Conservation (phyloP, 2,797 vertebrate species). For the Pogonophryne albipinna region DNA sequence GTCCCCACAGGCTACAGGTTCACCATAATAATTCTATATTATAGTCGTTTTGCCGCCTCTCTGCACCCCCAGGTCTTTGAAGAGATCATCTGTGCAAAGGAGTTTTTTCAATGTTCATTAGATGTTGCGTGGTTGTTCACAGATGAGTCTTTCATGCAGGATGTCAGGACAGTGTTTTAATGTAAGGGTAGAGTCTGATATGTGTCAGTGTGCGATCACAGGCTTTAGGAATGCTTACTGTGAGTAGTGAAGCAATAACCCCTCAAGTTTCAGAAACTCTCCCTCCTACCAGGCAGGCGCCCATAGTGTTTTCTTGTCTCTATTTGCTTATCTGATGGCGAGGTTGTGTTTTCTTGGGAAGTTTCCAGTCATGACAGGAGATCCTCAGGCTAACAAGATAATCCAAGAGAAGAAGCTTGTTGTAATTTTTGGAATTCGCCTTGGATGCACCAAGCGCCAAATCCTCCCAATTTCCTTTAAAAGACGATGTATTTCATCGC, state of each 20-base stretch:
- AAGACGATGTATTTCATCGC: not conserved
- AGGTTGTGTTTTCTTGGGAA: constrained; percentile 39
- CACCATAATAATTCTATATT: constrained; percentile 17
- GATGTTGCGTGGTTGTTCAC: constrained; percentile 9
- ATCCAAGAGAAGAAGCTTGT: constrained; percentile 22
- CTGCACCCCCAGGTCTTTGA: constrained; percentile 25
- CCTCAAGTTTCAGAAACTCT: constrained; percentile 43
- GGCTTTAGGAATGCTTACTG: constrained; percentile 38
- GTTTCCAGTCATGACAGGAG: constrained; percentile 51
- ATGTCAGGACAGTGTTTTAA: constrained; percentile 32
- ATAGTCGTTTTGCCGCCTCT: constrained; percentile 7
- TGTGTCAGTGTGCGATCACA: constrained; percentile 39
- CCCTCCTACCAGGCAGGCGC: constrained; percentile 25
- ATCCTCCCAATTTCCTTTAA: constrained; percentile 9
- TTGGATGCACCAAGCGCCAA: not conserved
- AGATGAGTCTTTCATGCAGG: constrained; percentile 30
- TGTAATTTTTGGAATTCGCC: constrained; percentile 24
- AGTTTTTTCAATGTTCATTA: constrained; percentile 39
- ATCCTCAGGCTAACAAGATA: constrained; percentile 42
- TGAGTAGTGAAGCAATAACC: constrained; percentile 54
- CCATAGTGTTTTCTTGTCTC: constrained; percentile 38
- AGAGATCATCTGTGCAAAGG: constrained; percentile 23
- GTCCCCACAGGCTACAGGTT: constrained; percentile 25
- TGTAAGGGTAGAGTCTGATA: constrained; percentile 29
- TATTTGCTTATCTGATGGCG: constrained; percentile 57